Base-by-base conservation (phyloP, 2,888 invertebrate species). In the Amiota communis region DNA sequence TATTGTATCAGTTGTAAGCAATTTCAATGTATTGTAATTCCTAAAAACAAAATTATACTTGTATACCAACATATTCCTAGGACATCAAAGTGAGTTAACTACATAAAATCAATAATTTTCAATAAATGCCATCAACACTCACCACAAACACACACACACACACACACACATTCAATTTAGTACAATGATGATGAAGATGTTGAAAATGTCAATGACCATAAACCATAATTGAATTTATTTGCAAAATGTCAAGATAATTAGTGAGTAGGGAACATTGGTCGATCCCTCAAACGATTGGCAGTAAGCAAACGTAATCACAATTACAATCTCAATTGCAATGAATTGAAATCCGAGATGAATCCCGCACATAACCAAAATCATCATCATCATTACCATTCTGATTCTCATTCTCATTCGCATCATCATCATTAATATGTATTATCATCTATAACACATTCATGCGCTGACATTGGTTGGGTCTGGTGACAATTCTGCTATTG, bases 151-250 rank as follows among this genome's bases (percentile, higher is more conserved):
- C n/a, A n/a, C n/a, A n/a, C n/a, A n/a, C n/a, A n/a, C n/a, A n/a
- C 17, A 59, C 17, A 59, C 17, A 46, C 8, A 23, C 46, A 36
- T 17, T 10, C 20, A 36, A 36, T 36, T 36, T 36, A 36, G 36
- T 36, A 36, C 36, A 36, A 6, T 36, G 36, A 36, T 10, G 8
- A 49, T 23, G 15, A 68, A 53, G 67, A 36, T 36, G 36, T 6
- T 6, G 36, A 53, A 51, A 68, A 68, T 68, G 67, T 68, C 70
- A 64, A 59, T 13, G 65, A 13, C 74, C 77, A 70, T 75, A 78
- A 77, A 72, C 77, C 82, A 82, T 82, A 83, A 83, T 83, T 83
- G 84, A 84, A 83, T 84, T 72, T 67, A 57, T 65, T 65, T 72
- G 51, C 65, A n/a, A 57, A 65, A 57, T 65, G 72, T 72, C 65